Percentiles rank a stretch among this genome's conserved stretches.
Evolutionary conservation across 2,888 invertebrate species (phyloP).

Genomic region (Cacoxenus indagator): DNA sequence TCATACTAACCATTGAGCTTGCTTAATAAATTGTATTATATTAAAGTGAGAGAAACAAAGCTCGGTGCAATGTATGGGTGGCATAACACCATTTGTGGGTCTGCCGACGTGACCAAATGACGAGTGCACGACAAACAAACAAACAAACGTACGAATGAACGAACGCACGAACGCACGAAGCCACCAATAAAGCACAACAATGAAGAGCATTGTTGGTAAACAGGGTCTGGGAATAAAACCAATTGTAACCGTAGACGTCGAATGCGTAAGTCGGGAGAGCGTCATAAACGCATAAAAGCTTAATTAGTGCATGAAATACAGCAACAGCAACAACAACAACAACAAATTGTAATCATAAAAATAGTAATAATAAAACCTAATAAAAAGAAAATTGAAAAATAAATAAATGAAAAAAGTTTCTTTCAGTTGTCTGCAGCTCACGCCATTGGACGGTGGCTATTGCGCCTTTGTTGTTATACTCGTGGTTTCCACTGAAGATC

Average conservation of each 20-base stretch:
- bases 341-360: too few relatives aligned
- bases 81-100: background rate
- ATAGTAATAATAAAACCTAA: too few relatives aligned
- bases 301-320: conserved; percentile 27
- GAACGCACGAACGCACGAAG: background rate
- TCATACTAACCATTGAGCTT: background rate
- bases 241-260: too few relatives aligned
- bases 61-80: background rate
- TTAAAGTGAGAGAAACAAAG: background rate
- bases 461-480: too few relatives aligned
- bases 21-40: background rate
- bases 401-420: too few relatives aligned
- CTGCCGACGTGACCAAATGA: background rate
- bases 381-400: too few relatives aligned
- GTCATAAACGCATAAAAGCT: conserved; percentile 21
- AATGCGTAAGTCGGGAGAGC: background rate
- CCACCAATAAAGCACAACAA: background rate
- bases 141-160: background rate
- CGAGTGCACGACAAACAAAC: background rate
- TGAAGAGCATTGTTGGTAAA: too few relatives aligned
- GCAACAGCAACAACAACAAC: too few relatives aligned
- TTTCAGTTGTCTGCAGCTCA: too few relatives aligned
- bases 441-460: too few relatives aligned
- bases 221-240: too few relatives aligned
- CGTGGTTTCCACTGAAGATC: too few relatives aligned